Evolutionary conservation across 1,140 invertebrate genomes (phyloP), one percentile per base, ranked within the genome.

Genomic region (Musca vetustissima): DNA sequence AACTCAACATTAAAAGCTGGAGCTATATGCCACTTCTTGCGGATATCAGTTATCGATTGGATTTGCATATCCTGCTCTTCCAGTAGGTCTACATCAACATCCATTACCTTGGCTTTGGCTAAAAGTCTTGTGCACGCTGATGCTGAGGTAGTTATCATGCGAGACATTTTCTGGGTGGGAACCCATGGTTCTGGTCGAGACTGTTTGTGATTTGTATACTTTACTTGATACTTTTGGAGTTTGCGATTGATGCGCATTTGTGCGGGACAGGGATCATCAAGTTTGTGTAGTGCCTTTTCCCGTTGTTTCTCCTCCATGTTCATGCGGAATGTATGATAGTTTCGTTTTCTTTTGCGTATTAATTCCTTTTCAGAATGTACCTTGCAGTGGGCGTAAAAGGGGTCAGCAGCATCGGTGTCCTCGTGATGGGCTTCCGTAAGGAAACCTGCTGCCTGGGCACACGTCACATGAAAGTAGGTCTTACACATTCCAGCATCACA

Each of bases 401-500:
- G 96, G 86, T 99, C 96, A 1, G 96, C 95, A 75, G 97, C 94
- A 76, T 97, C 94, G 15, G 90, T 92, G 83, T 97, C 95, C 79
- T 97, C 95, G 8, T 92, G 92, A 76, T 95, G 93, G 0, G 95
- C 94, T 84, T 98, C 96, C 0, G 94, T 95, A 13, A 99, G 82
- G 48, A 98, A 85, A 1, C 97, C 97, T 79, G 96, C 93, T 49
- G 91, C 88, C 84, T 98, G 96, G 21, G 96, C 96, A 86, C 96
- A 99, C 13, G 96, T 98, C 21, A 98, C 96, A 84, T 99, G 98
- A 83, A 99, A 98, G 85, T 94, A 96, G 0, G 92, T 95, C 78
- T 96, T 91, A 85, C 97, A 99, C 89, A 99, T 92, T 24, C 97
- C 97, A 24, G 97, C 97, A 85, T 99, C 98, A 84, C 97, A 99